A percentile compares a stretch with the other conserved stretches of the same genome.
Conservation (phyloP, 2,888 invertebrate genomes). For the Calameuta pallipes region DNA sequence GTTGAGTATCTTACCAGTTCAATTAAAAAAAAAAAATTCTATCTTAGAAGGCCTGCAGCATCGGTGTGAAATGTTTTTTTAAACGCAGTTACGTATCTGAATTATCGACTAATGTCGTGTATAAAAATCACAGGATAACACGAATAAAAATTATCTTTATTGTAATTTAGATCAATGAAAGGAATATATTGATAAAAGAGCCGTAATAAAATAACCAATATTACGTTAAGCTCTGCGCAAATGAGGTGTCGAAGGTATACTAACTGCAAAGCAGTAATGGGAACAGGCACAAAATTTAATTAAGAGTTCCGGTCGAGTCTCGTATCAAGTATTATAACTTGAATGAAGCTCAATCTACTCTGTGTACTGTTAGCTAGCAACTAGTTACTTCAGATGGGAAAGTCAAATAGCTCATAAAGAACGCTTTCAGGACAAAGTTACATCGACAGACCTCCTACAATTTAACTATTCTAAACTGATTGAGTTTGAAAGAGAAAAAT, state of each 20-base stretch:
- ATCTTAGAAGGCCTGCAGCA: not conserved
- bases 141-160: not conserved
- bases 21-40: not conserved
- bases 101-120: not conserved
- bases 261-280: not conserved
- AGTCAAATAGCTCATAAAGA: not conserved
- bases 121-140: not conserved
- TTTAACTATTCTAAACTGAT: not conserved
- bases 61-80: not conserved
- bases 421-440: not conserved
- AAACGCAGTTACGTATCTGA: not conserved
- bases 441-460: not conserved
- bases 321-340: not conserved
- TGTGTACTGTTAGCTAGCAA: not conserved
- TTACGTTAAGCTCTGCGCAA: not conserved
- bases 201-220: not conserved
- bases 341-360: not conserved
- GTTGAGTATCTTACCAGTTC: no score
- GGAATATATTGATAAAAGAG: not conserved
- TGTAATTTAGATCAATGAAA: not conserved
- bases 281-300: not conserved
- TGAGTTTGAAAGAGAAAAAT: not conserved
- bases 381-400: not conserved
- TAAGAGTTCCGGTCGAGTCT: not conserved
- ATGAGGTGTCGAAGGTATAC: not conserved